phyloP scores from a whole-genome alignment of 37 sponge, comb jelly and placozoan genomes.

The Beroe ovata region DNA sequence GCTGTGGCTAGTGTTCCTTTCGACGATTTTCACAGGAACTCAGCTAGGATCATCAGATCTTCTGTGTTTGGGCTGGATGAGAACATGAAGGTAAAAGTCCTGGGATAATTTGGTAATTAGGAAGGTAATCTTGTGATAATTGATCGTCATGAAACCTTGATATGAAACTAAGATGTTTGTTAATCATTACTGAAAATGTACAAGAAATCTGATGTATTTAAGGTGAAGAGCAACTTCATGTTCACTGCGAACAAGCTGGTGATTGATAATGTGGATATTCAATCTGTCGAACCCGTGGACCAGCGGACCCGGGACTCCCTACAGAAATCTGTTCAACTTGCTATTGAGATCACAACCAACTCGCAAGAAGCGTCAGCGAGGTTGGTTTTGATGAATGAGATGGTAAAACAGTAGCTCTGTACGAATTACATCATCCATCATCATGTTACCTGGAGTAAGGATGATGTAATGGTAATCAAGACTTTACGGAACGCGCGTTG shows the following conservation, averaged over 20 bases:
- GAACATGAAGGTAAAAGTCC: constrained; percentile 82
- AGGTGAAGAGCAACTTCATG: constrained; percentile 77
- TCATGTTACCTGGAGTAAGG: too few species aligned
- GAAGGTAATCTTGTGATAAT: too few species aligned
- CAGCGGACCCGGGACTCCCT: constrained; percentile 99
- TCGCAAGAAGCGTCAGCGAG: constrained; percentile 98
- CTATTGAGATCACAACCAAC: constrained; percentile 99
- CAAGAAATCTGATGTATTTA: constrained; percentile 10
- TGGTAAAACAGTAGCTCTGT: too few species aligned
- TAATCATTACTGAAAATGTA: neutral
- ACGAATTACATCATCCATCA: too few species aligned
- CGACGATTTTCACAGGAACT: constrained; percentile 99
- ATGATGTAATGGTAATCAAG: too few species aligned
- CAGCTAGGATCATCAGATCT: constrained; percentile 96
- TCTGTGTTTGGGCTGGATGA: constrained; percentile 97
- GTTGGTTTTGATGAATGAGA: too few species aligned
- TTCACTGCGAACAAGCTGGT: constrained; percentile 95
- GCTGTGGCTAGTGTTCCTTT: constrained; percentile 96
- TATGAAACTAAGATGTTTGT: too few species aligned
- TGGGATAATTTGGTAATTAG: too few species aligned
- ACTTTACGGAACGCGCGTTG: too few species aligned
- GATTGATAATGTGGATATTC: constrained; percentile 97
- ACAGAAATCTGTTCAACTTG: constrained; percentile 96
- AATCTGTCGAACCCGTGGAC: constrained; percentile 99
- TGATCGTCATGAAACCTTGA: too few species aligned